phyloP scores from a whole-genome alignment of 2,888 invertebrate species.

The Trachelus troglodyta region DNA sequence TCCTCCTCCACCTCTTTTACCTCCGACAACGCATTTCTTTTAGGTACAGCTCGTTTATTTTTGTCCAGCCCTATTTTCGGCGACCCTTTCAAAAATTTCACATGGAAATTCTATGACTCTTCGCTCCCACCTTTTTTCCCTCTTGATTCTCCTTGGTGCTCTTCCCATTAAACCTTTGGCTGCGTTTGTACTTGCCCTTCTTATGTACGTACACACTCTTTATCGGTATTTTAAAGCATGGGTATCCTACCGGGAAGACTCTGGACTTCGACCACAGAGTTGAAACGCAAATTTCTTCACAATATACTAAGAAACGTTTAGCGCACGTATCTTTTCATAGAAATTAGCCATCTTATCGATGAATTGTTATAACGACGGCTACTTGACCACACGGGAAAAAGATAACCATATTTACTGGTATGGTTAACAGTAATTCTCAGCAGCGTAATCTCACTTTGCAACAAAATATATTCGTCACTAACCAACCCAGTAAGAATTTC shows the following conservation, averaged over 20 bases:
- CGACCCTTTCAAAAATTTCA: neutral
- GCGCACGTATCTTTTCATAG: neutral
- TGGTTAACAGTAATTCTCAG: too few species aligned
- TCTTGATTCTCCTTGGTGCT: neutral
- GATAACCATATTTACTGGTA: too few species aligned
- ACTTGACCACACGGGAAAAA: neutral
- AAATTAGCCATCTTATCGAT: neutral
- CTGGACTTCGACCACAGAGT: too few species aligned
- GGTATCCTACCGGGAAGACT: too few species aligned
- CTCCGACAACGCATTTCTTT: neutral
- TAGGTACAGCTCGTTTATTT: neutral
- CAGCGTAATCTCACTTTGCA: too few species aligned
- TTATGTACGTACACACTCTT: neutral
- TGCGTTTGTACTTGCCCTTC: neutral
- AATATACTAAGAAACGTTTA: neutral
- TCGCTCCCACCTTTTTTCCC: neutral
- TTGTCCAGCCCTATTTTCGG: neutral
- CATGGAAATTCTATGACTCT: neutral
- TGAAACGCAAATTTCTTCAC: neutral
- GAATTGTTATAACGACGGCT: neutral
- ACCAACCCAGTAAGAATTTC: too few species aligned
- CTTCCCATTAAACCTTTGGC: neutral
- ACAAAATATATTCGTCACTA: too few species aligned
- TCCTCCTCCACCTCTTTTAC: conserved; percentile 8
- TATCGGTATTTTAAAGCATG: neutral